phyloP scores from a whole-genome alignment of 2,888 invertebrate genomes.

The Rotaria sp. region DNA sequence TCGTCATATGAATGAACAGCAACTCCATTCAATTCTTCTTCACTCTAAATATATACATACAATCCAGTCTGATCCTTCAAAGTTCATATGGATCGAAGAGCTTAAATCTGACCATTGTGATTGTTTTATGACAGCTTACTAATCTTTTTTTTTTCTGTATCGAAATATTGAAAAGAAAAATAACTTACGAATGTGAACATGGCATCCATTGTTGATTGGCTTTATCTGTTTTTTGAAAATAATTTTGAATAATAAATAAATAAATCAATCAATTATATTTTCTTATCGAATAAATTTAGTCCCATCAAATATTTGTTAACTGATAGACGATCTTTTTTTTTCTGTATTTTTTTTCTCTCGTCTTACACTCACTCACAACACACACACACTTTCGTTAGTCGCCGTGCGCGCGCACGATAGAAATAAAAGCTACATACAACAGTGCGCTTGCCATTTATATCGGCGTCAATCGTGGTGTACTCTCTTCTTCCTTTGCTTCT shows the following conservation, averaged over 20 bases:
- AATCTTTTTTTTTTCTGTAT: neutral
- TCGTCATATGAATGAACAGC: neutral
- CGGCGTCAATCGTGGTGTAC: neutral
- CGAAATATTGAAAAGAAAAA: neutral
- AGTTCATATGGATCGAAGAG: constrained; percentile 15
- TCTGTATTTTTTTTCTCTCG: neutral
- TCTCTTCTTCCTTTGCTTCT: neutral
- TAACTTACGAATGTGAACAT: constrained; percentile 11
- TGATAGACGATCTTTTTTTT: neutral
- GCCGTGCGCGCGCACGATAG: constrained; percentile 22
- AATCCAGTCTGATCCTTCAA: constrained; percentile 27
- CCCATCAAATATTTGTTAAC: constrained; percentile 24
- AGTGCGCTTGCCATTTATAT: constrained; percentile 22
- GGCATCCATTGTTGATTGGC: neutral
- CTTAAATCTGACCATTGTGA: constrained; percentile 9
- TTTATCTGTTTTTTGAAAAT: neutral
- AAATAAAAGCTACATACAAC: constrained; percentile 12
- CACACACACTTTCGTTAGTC: constrained; percentile 24
- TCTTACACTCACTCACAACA: constrained; percentile 19
- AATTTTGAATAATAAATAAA: neutral
- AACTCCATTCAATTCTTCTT: constrained; percentile 21
- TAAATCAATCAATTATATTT: neutral
- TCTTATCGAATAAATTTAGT: constrained; percentile 9
- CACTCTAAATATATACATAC: constrained; percentile 12
- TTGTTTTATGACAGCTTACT: neutral